phyloP scores from a whole-genome alignment of 2,888 invertebrate species.

The Callyntrura sp. region DNA sequence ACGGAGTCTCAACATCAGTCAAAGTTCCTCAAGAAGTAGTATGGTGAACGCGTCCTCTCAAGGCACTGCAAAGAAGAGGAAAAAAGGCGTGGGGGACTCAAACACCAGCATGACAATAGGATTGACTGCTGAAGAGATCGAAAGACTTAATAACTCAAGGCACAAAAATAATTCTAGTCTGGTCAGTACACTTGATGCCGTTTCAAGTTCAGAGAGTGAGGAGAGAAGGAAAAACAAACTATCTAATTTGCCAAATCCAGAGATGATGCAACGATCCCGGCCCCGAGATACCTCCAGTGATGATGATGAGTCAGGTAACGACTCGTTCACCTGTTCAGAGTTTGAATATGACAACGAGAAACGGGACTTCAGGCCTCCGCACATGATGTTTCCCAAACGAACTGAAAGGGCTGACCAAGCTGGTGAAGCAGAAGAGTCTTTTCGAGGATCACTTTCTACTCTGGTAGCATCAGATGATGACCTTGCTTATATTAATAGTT shows the following conservation, averaged over 20 bases:
- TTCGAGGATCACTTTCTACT: slow-evolving; percentile 96
- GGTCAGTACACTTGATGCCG: slow-evolving; percentile 96
- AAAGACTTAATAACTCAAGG: slow-evolving; percentile 92
- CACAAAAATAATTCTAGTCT: slow-evolving; percentile 94
- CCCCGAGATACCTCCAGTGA: slow-evolving; percentile 84
- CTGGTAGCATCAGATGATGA: slow-evolving; percentile 97
- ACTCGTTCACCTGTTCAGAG: slow-evolving; percentile 99
- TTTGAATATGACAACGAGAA: slow-evolving; percentile 95
- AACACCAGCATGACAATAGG: slow-evolving; percentile 91
- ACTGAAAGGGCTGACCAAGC: slow-evolving; percentile 86
- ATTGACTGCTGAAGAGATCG: slow-evolving; percentile 96
- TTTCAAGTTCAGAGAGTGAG: slow-evolving; percentile 90
- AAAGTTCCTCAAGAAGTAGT: slow-evolving; percentile 87
- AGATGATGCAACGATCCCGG: slow-evolving; percentile 73
- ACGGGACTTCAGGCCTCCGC: slow-evolving; percentile 86
- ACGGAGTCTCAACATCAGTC: slow-evolving; percentile 95
- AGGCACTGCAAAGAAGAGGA: slow-evolving; percentile 84
- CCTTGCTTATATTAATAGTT: slow-evolving; percentile 85
- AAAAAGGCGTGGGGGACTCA: slow-evolving; percentile 86
- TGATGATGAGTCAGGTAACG: slow-evolving; percentile 94
- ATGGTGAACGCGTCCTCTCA: slow-evolving; percentile 85
- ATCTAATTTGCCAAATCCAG: slow-evolving; percentile 86
- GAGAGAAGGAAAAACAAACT: slow-evolving; percentile 82
- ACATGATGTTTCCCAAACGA: slow-evolving; percentile 88
- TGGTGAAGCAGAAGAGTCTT: slow-evolving; percentile 90